A percentile compares a stretch with the other conserved stretches of the same genome.
These are phyloP conservation scores for Tyrannus savana DNA, from an alignment of 2,113 vertebrate species.

Conservation along the genomic window DNA sequence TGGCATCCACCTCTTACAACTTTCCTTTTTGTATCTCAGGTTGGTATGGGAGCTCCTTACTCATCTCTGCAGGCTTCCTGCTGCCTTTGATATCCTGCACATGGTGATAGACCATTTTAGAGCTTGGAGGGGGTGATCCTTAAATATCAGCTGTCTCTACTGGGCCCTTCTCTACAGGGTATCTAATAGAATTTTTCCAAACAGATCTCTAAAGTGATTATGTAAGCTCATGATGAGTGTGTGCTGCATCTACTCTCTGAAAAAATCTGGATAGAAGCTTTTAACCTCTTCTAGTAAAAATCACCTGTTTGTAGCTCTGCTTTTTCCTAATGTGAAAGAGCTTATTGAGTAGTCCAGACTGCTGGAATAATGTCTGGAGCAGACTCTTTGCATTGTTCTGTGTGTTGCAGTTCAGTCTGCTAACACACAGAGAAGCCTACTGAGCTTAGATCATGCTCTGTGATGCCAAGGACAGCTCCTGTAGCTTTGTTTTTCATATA, in stretches of 20 bases:
- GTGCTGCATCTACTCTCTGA: background rate
- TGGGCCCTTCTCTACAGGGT: background rate
- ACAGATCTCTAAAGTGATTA: background rate
- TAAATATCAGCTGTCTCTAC: background rate
- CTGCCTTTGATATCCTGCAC: background rate
- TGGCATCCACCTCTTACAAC: background rate
- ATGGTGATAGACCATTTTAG: background rate
- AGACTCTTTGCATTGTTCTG: background rate
- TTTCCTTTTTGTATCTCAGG: background rate
- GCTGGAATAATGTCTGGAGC: background rate
- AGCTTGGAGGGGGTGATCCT: background rate
- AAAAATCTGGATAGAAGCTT: background rate
- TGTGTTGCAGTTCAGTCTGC: background rate
- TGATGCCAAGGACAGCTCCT: background rate
- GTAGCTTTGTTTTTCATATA: background rate
- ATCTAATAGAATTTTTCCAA: background rate
- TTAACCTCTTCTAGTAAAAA: background rate
- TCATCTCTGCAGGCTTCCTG: background rate
- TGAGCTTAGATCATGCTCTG: background rate
- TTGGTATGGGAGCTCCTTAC: background rate
- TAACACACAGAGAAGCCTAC: accelerated
- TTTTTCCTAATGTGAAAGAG: background rate
- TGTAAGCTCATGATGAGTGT: background rate
- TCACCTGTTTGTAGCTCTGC: background rate
- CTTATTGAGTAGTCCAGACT: background rate